Percentiles rank a stretch among this genome's conserved stretches.
Evolutionary conservation across 1,140 invertebrate species (phyloP).

Genomic region (Lordiphosa collinella): DNA sequence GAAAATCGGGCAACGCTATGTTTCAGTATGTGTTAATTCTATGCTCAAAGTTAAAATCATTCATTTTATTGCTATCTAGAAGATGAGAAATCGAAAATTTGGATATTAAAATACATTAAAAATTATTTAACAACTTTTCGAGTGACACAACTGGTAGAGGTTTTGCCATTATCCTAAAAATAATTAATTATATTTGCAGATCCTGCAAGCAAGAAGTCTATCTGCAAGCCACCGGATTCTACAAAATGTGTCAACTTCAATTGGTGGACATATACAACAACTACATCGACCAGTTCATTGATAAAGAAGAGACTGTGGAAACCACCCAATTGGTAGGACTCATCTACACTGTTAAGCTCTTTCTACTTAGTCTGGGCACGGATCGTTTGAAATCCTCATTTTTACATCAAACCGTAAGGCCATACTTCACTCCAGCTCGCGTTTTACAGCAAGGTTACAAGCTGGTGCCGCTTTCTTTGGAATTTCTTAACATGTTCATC

Average conservation of each 20-base stretch:
- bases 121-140: too few relatives aligned
- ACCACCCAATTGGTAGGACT: constrained; percentile 50
- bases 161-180: too few relatives aligned
- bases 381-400: constrained; percentile 66
- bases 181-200: constrained; percentile 16
- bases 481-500: constrained; percentile 77
- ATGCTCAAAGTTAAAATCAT: too few relatives aligned
- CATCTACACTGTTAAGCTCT: constrained; percentile 71
- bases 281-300: constrained; percentile 43
- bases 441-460: constrained; percentile 61
- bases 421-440: constrained; percentile 60
- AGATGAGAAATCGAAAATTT: too few relatives aligned
- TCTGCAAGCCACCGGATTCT: constrained; percentile 72
- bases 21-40: too few relatives aligned
- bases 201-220: constrained; percentile 70
- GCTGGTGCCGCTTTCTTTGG: constrained; percentile 64
- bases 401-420: constrained; percentile 58
- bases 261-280: constrained; percentile 72
- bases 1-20: too few relatives aligned
- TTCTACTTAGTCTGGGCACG: constrained; percentile 60
- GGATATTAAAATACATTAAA: too few relatives aligned
- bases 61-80: too few relatives aligned
- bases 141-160: too few relatives aligned
- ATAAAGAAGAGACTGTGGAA: constrained; percentile 24
- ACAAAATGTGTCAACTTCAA: constrained; percentile 75